These are phyloP conservation scores for Sitobion miscanthi DNA, from an alignment of 1,140 invertebrate genomes.

Conservation along the genomic window DNA sequence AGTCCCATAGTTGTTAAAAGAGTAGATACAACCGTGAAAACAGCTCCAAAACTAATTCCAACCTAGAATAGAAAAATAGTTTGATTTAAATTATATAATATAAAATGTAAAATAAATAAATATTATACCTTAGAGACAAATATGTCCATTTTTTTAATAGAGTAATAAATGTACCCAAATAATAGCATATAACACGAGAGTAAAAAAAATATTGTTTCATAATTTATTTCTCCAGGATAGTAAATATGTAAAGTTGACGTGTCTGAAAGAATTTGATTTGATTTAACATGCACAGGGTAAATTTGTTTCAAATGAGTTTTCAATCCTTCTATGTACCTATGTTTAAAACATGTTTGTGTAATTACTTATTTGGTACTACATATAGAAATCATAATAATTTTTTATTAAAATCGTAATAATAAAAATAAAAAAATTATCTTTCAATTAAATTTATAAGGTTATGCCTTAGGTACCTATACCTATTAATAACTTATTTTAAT, in stretches of 20 bases:
- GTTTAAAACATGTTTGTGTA: background rate
- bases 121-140: constrained; percentile 80
- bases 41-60: constrained; percentile 86
- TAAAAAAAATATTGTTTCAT: constrained; percentile 84
- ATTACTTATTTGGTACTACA: background rate
- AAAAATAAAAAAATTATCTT: background rate
- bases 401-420: no score
- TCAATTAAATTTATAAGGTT: background rate
- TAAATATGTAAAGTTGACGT: constrained; percentile 73
- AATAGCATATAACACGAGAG: constrained; percentile 82
- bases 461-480: background rate
- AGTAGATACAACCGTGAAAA: constrained; percentile 86
- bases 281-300: constrained; percentile 69
- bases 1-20: constrained; percentile 92
- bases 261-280: constrained; percentile 22
- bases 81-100: constrained; percentile 13
- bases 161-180: constrained; percentile 94
- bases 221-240: constrained; percentile 86
- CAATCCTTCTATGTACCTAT: constrained; percentile 79
- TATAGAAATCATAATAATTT: background rate
- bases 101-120: constrained; percentile 24
- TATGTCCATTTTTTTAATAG: constrained; percentile 91
- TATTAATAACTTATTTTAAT: background rate
- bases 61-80: constrained; percentile 62
- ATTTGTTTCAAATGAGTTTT: constrained; percentile 72